Base-by-base conservation (phyloP, 2,888 invertebrate species). In the Timema cristinae region DNA sequence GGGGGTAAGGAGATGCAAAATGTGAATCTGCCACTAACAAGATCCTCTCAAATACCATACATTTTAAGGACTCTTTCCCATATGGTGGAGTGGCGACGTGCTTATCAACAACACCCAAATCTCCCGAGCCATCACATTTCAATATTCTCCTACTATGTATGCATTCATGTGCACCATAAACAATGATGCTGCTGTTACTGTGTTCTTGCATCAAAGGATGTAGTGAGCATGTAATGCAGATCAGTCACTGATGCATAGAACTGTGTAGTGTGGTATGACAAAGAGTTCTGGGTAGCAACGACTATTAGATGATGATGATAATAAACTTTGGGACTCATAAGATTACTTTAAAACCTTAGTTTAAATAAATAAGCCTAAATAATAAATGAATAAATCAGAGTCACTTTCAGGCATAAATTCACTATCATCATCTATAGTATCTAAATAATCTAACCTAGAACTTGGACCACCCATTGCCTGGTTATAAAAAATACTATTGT, bases 11-110 rank as follows among this genome's bases (percentile, higher is more conserved):
- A 63, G 0, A 13, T 6, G 32, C 47, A 63, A 63, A 63, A 9
- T 63, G 63, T 5, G 48, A 63, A 63, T 59, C 63, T 63, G 13
- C 63, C 63, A 32, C 63, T 48, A 16, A 63, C 7, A 63, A 47
- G 32, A 59, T 59, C 59, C 63, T 63, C 16, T 32, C 10, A 13
- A 63, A 15, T 13, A 63, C 63, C 63, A 63, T 59, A 11, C 47
- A 63, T 63, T 13, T 63, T 16, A 7, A 11, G 47, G 13, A 8
- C 9, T 13, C 47, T 48, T 16, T 63, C 1, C 47, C 63, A 63
- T 9, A 48, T 63, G 59, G 5, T 59, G 13, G 59, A 13, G 15
- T 11, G 4, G 59, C 6, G 15, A 9, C 5, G 59, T 7, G 59
- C n/a, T 59, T 15, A 8, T 59, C 9, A 59, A 2, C 59, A 59